Percentiles rank a stretch among this genome's conserved stretches.
phyloP scores from a whole-genome alignment of 2,888 invertebrate species.

The Napeogenes inachia region DNA sequence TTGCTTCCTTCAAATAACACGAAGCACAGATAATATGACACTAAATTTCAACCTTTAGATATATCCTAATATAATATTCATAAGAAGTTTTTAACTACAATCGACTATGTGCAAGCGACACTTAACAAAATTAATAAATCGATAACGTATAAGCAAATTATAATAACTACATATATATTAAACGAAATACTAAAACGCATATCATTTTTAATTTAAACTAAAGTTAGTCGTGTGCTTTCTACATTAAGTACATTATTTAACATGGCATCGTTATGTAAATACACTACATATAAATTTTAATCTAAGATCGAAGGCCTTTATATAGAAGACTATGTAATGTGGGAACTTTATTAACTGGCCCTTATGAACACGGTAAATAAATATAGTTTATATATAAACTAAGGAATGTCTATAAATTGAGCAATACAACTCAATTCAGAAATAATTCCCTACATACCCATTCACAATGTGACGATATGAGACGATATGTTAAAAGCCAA shows the following conservation, averaged over 20 bases:
- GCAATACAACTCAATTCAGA: constrained; percentile 41
- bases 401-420: constrained; percentile 58
- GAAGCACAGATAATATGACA: constrained; percentile 27
- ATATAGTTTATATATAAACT: not conserved
- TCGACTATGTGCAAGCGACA: constrained; percentile 36
- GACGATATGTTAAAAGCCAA: constrained; percentile 20
- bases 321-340: constrained; percentile 35
- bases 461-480: constrained; percentile 18
- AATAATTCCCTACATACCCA: constrained; percentile 3
- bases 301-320: constrained; percentile 57
- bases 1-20: constrained; percentile 34
- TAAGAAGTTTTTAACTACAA: constrained; percentile 39
- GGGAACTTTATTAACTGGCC: constrained; percentile 21
- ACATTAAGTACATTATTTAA: constrained; percentile 45
- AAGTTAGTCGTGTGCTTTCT: constrained; percentile 42
- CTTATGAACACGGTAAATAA: constrained; percentile 5
- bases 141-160: constrained; percentile 23
- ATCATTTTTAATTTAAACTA: constrained; percentile 50
- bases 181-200: constrained; percentile 76
- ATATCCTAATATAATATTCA: constrained; percentile 30
- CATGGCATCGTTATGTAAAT: constrained; percentile 54
- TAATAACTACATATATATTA: constrained; percentile 34
- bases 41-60: constrained; percentile 16
- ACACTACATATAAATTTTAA: constrained; percentile 31
- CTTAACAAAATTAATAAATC: constrained; percentile 12